Percentiles rank a stretch among this genome's conserved stretches.
Conservation (phyloP, 2,888 invertebrate genomes). For the Chaitophorus viminalis region DNA sequence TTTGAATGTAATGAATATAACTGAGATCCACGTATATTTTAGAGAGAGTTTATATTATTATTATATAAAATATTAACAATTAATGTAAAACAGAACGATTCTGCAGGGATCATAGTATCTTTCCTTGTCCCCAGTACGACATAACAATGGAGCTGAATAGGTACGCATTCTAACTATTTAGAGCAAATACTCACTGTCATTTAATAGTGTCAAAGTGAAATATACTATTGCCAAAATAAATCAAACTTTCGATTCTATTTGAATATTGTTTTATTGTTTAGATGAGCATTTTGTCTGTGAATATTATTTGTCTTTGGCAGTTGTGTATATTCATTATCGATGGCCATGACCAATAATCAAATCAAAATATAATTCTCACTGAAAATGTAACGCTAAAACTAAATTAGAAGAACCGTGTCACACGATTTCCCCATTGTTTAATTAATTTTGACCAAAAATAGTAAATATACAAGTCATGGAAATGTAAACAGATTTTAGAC, state of each 20-base stretch:
- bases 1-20: too few species aligned
- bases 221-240: neutral
- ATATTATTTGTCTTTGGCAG: neutral
- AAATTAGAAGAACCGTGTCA: constrained; percentile 54
- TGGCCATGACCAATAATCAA: constrained; percentile 44
- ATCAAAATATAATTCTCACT: constrained; percentile 24
- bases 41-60: neutral
- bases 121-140: neutral
- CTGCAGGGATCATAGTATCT: neutral
- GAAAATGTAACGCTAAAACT: constrained; percentile 18
- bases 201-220: constrained; percentile 10
- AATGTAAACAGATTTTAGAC: constrained; percentile 31
- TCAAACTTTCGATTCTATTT: constrained; percentile 26
- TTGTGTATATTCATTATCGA: constrained; percentile 23
- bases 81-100: constrained; percentile 35
- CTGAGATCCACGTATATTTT: neutral
- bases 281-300: constrained; percentile 5
- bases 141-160: neutral
- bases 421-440: constrained; percentile 58
- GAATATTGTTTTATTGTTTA: constrained; percentile 2
- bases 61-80: constrained; percentile 3
- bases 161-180: neutral
- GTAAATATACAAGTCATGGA: constrained; percentile 6
- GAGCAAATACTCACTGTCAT: constrained; percentile 20
- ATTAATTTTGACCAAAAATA: constrained; percentile 44